Percentiles rank a stretch among this genome's conserved stretches.
phyloP scores from a whole-genome alignment of 2,888 invertebrate species.

The Nemotelus nigrinus region DNA sequence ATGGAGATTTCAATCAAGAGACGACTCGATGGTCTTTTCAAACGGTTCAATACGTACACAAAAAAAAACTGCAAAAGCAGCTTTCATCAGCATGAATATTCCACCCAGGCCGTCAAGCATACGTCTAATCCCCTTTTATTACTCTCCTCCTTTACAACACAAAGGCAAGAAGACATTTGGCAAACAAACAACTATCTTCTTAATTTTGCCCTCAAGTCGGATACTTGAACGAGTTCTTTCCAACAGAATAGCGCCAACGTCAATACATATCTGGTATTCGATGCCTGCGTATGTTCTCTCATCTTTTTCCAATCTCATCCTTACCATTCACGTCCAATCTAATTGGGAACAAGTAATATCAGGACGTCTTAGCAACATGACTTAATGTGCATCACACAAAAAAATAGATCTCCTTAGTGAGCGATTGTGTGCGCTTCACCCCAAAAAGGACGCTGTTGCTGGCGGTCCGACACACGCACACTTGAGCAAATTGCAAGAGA shows the following conservation, averaged over 20 bases:
- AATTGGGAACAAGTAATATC: neutral
- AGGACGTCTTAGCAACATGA: neutral
- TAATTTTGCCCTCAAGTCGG: too few relatives aligned
- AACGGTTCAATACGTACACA: too few relatives aligned
- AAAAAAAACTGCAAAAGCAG: too few relatives aligned
- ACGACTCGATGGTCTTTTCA: too few relatives aligned
- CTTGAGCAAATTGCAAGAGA: neutral
- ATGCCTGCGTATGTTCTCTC: too few relatives aligned
- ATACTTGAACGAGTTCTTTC: too few relatives aligned
- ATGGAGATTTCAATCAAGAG: too few relatives aligned
- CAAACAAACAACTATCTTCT: too few relatives aligned
- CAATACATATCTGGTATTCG: too few relatives aligned
- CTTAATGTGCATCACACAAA: neutral
- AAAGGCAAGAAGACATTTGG: neutral
- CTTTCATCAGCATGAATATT: too few relatives aligned
- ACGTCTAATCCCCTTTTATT: neutral
- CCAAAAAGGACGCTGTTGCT: conserved; percentile 9
- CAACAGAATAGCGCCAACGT: too few relatives aligned
- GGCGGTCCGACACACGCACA: neutral
- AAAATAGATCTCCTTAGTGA: neutral
- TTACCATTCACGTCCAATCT: neutral
- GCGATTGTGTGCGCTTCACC: neutral
- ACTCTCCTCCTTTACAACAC: neutral
- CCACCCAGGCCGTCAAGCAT: neutral
- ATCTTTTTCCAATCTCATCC: too few relatives aligned